Evolutionary conservation across 2,113 vertebrate species (phyloP).

Genomic region (Steatornis caripensis): DNA sequence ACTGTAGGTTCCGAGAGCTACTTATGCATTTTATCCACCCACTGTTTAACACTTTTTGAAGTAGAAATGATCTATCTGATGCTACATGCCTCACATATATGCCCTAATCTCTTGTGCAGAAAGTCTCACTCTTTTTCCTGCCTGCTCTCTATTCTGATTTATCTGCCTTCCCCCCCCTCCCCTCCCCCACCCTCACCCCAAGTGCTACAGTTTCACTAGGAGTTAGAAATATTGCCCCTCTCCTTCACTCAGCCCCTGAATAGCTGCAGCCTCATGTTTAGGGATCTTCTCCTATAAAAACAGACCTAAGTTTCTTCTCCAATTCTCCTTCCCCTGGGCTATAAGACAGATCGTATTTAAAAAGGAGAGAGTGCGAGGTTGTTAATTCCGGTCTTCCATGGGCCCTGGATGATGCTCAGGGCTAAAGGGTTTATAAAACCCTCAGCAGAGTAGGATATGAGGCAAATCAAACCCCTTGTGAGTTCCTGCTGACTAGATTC

Average conservation of each 20-base stretch:
- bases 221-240: background rate
- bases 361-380: background rate
- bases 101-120: background rate
- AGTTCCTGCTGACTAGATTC: background rate
- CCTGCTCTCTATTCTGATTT: background rate
- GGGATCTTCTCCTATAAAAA: background rate
- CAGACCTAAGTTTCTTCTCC: background rate
- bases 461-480: background rate
- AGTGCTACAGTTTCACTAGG: background rate
- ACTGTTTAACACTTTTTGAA: background rate
- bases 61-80: background rate
- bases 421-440: background rate
- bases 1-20: background rate
- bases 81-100: background rate
- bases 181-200: no score
- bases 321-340: background rate
- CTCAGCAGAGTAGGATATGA: background rate
- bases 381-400: background rate
- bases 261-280: background rate
- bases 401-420: background rate
- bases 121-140: background rate
- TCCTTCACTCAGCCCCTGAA: background rate
- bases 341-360: background rate
- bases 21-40: background rate
- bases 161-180: no score